Evolutionary conservation across 2,797 vertebrate genomes (phyloP), one percentile per base, ranked within the genome.

Genomic region (Chaunax sp.): DNA sequence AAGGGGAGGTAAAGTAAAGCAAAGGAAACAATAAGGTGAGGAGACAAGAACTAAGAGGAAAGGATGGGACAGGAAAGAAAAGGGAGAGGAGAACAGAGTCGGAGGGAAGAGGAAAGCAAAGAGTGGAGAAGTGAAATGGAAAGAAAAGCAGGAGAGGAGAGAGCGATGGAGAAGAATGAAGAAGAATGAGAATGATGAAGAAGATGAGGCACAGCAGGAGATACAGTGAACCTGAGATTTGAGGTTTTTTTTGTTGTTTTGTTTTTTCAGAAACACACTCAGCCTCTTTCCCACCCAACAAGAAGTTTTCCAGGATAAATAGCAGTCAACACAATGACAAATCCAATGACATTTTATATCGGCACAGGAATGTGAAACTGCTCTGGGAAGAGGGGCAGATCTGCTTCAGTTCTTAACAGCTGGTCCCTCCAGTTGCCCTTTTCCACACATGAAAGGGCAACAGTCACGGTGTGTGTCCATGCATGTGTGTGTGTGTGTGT

Each of bases 391-490:
- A 59, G 44, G 70, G 64, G 75, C 83, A 82, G 84, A 81, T 90
- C 75, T 86, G 81, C 81, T 64, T 77, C 74, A 53, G 82, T 64
- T 82, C 54, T 70, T 69, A 87, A 91, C 92, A 94, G 92, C 91
- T 93, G 93, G 81, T 83, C 69, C 19, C 71, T 68, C 76, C 91
- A 93, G 92, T 93, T 93, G 91, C 80, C 84, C 70, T 78, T 78
- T 77, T 82, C 77, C 80, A 69, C 80, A 89, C 88, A 91, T 92
- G 84, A 93, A 92, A 92, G 91, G 77, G 66, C 80, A 81, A 77
- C 84, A 84, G 87, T 77, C 79, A 45, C 75, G n/a, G 67, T 57
- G 51, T 82, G 75, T 62, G 60, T 45, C 12, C 22, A 20, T n/a
- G 16, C 25, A 0, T 69, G 69, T 70, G 60, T 68, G 73, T 71